These are phyloP conservation scores for Ageneiosus marmoratus DNA, from an alignment of 2,113 vertebrate species.

Conservation along the genomic window DNA sequence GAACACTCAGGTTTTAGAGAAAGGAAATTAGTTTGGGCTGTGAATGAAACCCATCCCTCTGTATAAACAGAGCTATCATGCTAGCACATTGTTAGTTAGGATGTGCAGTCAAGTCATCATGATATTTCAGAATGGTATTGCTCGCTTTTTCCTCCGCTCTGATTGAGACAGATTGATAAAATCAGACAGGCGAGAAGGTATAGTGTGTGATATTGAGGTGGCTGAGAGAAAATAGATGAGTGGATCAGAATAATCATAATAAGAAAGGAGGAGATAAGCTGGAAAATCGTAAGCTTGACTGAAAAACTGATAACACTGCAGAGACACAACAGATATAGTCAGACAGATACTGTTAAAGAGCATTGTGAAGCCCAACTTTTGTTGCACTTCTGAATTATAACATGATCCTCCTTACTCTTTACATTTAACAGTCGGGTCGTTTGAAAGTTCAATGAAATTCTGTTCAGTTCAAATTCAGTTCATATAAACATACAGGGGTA, in stretches of 20 bases:
- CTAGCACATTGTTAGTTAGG: conserved; percentile 9
- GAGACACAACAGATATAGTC: background rate
- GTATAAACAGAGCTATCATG: background rate
- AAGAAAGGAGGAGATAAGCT: conserved; percentile 14
- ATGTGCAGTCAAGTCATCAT: conserved; percentile 34
- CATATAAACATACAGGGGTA: too few species aligned
- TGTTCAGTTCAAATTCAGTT: too few species aligned
- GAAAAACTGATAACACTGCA: conserved; percentile 12
- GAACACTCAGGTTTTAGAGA: background rate
- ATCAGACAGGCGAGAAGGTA: conserved; percentile 19
- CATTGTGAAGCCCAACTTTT: background rate
- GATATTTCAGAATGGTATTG: conserved; percentile 14
- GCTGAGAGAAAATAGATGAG: conserved; percentile 16
- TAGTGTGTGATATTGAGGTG: background rate
- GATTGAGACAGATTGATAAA: conserved; percentile 35
- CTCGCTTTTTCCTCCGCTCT: conserved; percentile 7
- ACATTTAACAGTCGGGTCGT: background rate
- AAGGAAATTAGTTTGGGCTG: conserved; percentile 17
- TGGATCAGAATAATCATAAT: conserved; percentile 25
- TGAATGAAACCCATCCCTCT: conserved; percentile 14
- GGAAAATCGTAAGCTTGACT: conserved; percentile 11
- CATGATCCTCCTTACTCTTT: background rate
- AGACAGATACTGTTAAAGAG: background rate
- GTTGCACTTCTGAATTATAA: background rate
- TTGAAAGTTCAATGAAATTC: too few species aligned